phyloP scores from a whole-genome alignment of 2,113 vertebrate species.

The Prunella fulvescens region DNA sequence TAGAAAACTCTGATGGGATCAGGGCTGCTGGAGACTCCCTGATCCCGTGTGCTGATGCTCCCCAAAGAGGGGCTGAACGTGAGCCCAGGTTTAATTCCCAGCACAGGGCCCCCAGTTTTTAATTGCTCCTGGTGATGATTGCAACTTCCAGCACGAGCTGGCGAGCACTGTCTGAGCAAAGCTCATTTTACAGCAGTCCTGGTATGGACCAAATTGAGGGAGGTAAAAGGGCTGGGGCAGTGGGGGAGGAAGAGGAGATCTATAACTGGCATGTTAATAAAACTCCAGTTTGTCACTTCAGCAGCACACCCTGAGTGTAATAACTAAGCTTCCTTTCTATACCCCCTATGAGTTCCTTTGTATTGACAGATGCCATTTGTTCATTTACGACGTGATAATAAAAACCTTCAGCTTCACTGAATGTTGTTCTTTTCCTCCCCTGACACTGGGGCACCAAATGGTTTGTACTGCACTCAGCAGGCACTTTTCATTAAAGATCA shows the following conservation, averaged over 20 bases:
- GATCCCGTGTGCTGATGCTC: not conserved
- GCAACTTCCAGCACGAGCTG: not conserved
- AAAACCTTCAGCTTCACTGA: constrained; percentile 76
- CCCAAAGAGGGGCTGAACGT: not conserved
- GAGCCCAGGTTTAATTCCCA: not conserved
- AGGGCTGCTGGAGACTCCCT: not conserved
- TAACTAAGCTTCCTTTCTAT: constrained; percentile 66
- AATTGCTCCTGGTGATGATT: not conserved
- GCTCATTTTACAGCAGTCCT: constrained; percentile 57
- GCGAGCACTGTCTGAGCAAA: constrained; percentile 36
- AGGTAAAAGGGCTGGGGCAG: constrained; percentile 39
- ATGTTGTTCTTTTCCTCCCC: constrained; percentile 73
- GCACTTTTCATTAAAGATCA: constrained; percentile 76
- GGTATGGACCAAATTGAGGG: constrained; percentile 65
- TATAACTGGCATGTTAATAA: constrained; percentile 71
- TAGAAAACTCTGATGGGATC: constrained; percentile 34
- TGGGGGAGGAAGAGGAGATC: constrained; percentile 54
- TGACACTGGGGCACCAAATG: constrained; percentile 78
- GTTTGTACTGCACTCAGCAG: constrained; percentile 67
- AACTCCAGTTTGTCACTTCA: constrained; percentile 73
- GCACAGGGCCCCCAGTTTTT: not conserved
- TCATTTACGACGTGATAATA: constrained; percentile 84
- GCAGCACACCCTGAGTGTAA: constrained; percentile 67
- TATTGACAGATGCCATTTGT: constrained; percentile 84
- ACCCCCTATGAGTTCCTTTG: constrained; percentile 70